phyloP scores from a whole-genome alignment of 2,113 vertebrate genomes.

The Maccullochella peelii region DNA sequence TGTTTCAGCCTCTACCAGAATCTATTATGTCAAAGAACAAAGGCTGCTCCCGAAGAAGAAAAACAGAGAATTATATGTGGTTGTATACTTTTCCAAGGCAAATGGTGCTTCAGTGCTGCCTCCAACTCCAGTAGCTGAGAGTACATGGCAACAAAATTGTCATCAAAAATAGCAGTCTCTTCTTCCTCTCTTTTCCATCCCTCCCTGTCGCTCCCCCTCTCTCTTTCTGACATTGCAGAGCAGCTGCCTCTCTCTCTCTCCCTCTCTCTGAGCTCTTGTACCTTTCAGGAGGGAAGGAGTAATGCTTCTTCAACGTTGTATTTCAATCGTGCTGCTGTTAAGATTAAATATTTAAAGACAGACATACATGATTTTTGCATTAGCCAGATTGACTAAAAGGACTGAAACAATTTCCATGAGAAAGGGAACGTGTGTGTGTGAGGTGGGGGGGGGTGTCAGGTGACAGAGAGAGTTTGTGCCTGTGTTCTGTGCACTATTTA shows the following conservation, averaged over 20 bases:
- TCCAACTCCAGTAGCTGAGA: slow-evolving; percentile 57
- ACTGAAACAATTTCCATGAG: slow-evolving; percentile 80
- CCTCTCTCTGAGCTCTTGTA: slow-evolving; percentile 61
- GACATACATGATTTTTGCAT: slow-evolving; percentile 86
- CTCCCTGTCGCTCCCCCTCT: slow-evolving; percentile 52
- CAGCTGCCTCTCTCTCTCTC: slow-evolving; percentile 39
- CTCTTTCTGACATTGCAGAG: slow-evolving; percentile 66
- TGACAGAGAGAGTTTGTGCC: slow-evolving; percentile 69
- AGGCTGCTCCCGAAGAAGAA: slow-evolving; percentile 51
- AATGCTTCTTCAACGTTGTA: slow-evolving; percentile 79
- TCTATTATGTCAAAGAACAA: slow-evolving; percentile 66
- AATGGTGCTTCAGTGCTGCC: slow-evolving; percentile 69
- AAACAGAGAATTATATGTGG: slow-evolving; percentile 42
- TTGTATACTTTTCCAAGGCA: slow-evolving; percentile 68
- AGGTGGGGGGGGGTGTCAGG: slow-evolving; percentile 52
- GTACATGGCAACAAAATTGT: slow-evolving; percentile 69
- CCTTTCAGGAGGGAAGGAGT: slow-evolving; percentile 72
- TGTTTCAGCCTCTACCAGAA: slow-evolving; percentile 41
- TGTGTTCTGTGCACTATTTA: slow-evolving; percentile 76
- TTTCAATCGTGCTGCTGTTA: slow-evolving; percentile 81
- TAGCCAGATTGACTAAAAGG: slow-evolving; percentile 85
- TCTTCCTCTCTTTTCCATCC: slow-evolving; percentile 48
- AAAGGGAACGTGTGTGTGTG: slow-evolving; percentile 9
- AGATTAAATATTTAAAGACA: slow-evolving; percentile 85
- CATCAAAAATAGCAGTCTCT: slow-evolving; percentile 70